Evolutionary conservation across 1,140 invertebrate genomes (phyloP).

Genomic region (Zaprionus tsacasi): DNA sequence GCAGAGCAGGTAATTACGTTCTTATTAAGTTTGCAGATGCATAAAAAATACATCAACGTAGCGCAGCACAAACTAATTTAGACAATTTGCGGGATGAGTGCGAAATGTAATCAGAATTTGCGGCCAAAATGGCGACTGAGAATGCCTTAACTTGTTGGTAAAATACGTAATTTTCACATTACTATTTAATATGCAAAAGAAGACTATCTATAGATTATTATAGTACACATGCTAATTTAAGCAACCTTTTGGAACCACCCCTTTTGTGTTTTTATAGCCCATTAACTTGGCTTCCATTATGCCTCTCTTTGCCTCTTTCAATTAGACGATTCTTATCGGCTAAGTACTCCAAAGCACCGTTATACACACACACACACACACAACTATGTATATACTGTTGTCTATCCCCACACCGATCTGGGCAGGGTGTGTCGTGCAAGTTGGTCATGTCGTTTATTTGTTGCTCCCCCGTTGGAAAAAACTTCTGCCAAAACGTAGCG

Average conservation of each 20-base stretch:
- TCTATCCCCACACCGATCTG: neutral
- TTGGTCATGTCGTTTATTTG: slow-evolving; percentile 49
- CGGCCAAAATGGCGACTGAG: neutral
- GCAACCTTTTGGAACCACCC: neutral
- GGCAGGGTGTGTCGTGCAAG: slow-evolving; percentile 42
- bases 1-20: slow-evolving; percentile 37
- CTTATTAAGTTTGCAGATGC: slow-evolving; percentile 31
- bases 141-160: neutral
- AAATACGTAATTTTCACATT: neutral
- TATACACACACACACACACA: neutral
- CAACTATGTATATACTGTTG: neutral
- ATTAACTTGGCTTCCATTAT: slow-evolving; percentile 28
- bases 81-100: neutral
- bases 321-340: slow-evolving; percentile 71
- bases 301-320: slow-evolving; percentile 49
- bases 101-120: slow-evolving; percentile 17
- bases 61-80: slow-evolving; percentile 19
- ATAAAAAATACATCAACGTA: slow-evolving; percentile 11
- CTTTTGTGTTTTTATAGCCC: slow-evolving; percentile 13
- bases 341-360: slow-evolving; percentile 45
- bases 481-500: slow-evolving; percentile 36
- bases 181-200: neutral
- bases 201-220: neutral
- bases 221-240: neutral
- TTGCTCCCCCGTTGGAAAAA: slow-evolving; percentile 15